Percentiles rank a stretch among this genome's conserved stretches.
Evolutionary conservation across 2,113 vertebrate species (phyloP).

Genomic region (Hymenochirus boettgeri): DNA sequence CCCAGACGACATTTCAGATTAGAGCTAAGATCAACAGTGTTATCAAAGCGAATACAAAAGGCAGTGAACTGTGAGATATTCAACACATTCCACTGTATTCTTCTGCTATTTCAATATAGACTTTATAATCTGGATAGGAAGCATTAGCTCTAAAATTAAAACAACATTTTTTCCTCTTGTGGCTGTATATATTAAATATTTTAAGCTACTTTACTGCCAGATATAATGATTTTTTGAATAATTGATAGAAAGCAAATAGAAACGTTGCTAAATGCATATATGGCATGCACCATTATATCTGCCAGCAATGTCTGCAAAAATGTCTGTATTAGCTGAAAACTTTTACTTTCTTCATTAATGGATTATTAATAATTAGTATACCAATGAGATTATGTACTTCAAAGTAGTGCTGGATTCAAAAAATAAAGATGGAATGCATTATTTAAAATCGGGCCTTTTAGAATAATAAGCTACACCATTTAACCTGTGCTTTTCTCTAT

Average conservation of each 20-base stretch:
- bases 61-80: constrained; percentile 20
- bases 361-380: too few relatives aligned
- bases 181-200: constrained; percentile 20
- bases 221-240: constrained; percentile 18
- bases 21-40: constrained; percentile 17
- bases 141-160: constrained; percentile 12
- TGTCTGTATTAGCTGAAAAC: too few relatives aligned
- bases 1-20: constrained; percentile 32
- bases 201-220: constrained; percentile 19
- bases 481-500: too few relatives aligned
- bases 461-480: too few relatives aligned
- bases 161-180: constrained; percentile 8
- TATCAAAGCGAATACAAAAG: constrained; percentile 2
- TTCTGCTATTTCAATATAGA: neutral
- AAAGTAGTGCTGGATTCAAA: too few relatives aligned
- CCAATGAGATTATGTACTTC: too few relatives aligned
- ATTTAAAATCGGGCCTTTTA: too few relatives aligned
- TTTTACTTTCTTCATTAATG: too few relatives aligned
- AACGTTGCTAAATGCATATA: constrained; percentile 8
- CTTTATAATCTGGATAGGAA: constrained; percentile 1
- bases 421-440: too few relatives aligned
- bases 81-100: constrained; percentile 18
- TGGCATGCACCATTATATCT: neutral
- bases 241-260: constrained; percentile 9
- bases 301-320: neutral